Conservation (phyloP, 2,113 vertebrate species). For the Neomonachus schauinslandi region DNA sequence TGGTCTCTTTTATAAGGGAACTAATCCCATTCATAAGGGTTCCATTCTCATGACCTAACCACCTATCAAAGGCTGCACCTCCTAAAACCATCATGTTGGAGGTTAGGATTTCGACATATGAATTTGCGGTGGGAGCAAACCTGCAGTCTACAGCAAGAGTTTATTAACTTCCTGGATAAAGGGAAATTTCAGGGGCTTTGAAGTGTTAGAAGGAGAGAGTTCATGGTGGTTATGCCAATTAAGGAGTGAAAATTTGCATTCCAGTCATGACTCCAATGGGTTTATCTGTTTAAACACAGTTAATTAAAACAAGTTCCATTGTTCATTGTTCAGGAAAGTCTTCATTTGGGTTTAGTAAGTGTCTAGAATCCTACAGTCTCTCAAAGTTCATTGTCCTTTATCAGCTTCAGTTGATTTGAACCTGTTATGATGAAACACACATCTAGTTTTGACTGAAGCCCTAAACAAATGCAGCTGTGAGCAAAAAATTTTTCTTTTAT, state of each 20-base stretch:
- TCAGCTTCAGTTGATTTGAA: background rate
- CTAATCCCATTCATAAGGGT: background rate
- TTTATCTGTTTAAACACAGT: background rate
- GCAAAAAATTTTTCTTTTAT: background rate
- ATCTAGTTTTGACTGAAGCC: background rate
- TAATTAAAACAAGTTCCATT: background rate
- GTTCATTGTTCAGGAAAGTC: background rate
- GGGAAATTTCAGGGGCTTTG: background rate
- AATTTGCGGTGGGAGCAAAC: background rate
- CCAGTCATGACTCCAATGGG: background rate
- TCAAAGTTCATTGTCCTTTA: background rate
- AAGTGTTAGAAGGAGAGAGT: slow-evolving; percentile 1
- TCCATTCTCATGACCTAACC: background rate
- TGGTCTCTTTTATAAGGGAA: background rate
- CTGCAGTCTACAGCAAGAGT: background rate
- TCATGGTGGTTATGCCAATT: background rate
- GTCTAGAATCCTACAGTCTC: background rate
- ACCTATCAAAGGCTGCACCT: background rate
- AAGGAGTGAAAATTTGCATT: background rate
- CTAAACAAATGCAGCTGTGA: background rate
- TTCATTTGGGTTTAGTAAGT: background rate
- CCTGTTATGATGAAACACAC: background rate
- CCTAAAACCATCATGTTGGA: background rate
- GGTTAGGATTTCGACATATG: background rate
- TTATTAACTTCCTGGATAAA: background rate